Evolutionary conservation across 2,888 invertebrate genomes (phyloP).

Genomic region (Mystacides longicornis): DNA sequence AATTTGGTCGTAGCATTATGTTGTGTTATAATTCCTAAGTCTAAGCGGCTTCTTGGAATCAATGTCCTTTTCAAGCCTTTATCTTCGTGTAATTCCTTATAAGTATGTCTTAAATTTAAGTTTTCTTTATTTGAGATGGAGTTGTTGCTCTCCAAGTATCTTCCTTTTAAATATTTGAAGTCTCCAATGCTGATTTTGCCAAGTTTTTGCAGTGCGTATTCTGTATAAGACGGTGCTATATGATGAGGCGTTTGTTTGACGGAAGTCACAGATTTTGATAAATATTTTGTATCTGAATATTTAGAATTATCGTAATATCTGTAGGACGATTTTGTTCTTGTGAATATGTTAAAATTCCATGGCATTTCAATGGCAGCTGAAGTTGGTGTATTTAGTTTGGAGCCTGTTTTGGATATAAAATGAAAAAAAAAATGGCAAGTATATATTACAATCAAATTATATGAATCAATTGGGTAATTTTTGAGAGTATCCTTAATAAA

Average conservation of each 20-base stretch:
- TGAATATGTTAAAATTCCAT: background rate
- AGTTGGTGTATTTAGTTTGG: background rate
- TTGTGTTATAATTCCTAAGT: background rate
- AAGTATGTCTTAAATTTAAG: background rate
- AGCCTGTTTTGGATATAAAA: background rate
- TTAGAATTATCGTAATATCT: background rate
- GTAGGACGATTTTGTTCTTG: background rate
- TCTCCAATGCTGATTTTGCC: background rate
- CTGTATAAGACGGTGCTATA: background rate
- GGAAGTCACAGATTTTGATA: background rate
- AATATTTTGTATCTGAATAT: background rate
- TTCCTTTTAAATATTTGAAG: too few relatives aligned
- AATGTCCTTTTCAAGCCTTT: background rate
- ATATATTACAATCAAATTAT: too few relatives aligned
- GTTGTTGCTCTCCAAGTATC: background rate
- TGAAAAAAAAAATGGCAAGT: too few relatives aligned
- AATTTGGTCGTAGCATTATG: background rate
- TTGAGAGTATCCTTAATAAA: too few relatives aligned
- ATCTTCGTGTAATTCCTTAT: background rate
- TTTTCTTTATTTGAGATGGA: background rate
- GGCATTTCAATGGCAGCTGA: background rate
- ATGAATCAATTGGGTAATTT: too few relatives aligned
- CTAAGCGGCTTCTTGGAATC: background rate
- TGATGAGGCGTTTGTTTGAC: background rate
- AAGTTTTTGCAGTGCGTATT: background rate